Base-by-base conservation (phyloP, 1,140 invertebrate genomes). In the Hermetia illucens region DNA sequence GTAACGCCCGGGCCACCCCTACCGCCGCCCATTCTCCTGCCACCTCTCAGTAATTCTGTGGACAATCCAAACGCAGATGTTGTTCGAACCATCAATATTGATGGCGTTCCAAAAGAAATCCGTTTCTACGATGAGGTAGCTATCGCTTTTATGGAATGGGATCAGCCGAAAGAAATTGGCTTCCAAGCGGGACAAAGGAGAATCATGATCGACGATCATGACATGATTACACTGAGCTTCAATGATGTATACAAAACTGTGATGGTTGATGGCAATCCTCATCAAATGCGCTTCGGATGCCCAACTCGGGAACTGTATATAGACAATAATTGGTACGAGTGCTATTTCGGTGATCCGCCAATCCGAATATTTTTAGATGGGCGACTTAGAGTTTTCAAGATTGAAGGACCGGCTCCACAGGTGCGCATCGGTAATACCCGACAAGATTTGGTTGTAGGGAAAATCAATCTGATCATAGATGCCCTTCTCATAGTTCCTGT, bases 251-350 rank as follows among this genome's bases (percentile, higher is more conserved):
- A 80, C 48, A 72, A 72, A 45, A 73, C 81, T 41, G 71, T 83
- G 20, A 66, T 72, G 5, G 70, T 83, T 13, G 77, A 80, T 43
- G 79, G 80, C 4, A 64, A 74, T 56, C 55, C 71, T 5, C 79
- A 84, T 52, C 72, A 77, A 41, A 82, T 98, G 21, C 72, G 80
- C 46, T 80, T 97, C 42, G 93, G 94, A 22, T 84, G 82, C 16
- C 92, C 92, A 0, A 91, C 88, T 0, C 69, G 89, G 36, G 92
- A 97, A 58, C 64, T 98, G 1, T 90, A 81, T 45, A 77, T 97
- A 19, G 85, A 96, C 58, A 80, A 79, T 15, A 67, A 72, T 21
- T 83, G 78, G 69, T 92, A 87, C 49, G 83, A 90, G 51, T 85
- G 86, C 52, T 84, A 81, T 46, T 95, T 97, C 61, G 91, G 90